Evolutionary conservation across 1,140 invertebrate genomes (phyloP).

Genomic region (Cephus cinctus): DNA sequence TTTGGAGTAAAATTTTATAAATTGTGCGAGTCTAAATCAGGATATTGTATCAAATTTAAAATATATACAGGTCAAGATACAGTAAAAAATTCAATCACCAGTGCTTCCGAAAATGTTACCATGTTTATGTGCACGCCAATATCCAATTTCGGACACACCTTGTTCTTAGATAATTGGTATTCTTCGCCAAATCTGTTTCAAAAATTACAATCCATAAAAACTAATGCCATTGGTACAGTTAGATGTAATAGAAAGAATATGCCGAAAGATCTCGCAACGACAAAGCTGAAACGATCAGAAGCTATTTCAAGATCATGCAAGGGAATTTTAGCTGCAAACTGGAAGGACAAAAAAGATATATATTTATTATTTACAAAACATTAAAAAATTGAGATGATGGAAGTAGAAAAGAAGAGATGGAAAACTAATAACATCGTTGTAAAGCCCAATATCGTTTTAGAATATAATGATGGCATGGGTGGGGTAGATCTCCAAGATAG

Average conservation of each 20-base stretch:
- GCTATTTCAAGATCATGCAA: slow-evolving; percentile 2
- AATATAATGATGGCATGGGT: slow-evolving; percentile 17
- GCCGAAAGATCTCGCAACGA: slow-evolving; percentile 12
- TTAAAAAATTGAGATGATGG: slow-evolving; percentile 12
- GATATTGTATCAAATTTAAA: slow-evolving; percentile 16
- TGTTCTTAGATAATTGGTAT: slow-evolving; percentile 18
- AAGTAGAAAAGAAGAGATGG: slow-evolving; percentile 8
- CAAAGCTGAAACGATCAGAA: slow-evolving; percentile 15
- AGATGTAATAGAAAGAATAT: slow-evolving; percentile 23
- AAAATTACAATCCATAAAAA: slow-evolving; percentile 14
- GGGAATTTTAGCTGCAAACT: slow-evolving; percentile 16
- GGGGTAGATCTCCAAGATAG: slow-evolving; percentile 16
- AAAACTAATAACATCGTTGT: slow-evolving; percentile 8
- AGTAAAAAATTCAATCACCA: slow-evolving; percentile 8
- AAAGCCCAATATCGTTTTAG: slow-evolving; percentile 17
- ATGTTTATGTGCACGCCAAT: slow-evolving; percentile 1
- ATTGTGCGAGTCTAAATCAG: too few species aligned
- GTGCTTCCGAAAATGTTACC: slow-evolving; percentile 6
- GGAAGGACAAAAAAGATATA: slow-evolving; percentile 22
- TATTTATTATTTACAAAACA: slow-evolving; percentile 19
- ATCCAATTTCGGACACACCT: slow-evolving; percentile 5
- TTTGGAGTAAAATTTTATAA: too few species aligned
- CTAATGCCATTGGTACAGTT: slow-evolving; percentile 20
- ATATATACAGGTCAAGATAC: slow-evolving; percentile 12
- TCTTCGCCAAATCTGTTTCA: slow-evolving; percentile 18